phyloP scores from a whole-genome alignment of 2,113 vertebrate species.

The Sisor rabdophorus region DNA sequence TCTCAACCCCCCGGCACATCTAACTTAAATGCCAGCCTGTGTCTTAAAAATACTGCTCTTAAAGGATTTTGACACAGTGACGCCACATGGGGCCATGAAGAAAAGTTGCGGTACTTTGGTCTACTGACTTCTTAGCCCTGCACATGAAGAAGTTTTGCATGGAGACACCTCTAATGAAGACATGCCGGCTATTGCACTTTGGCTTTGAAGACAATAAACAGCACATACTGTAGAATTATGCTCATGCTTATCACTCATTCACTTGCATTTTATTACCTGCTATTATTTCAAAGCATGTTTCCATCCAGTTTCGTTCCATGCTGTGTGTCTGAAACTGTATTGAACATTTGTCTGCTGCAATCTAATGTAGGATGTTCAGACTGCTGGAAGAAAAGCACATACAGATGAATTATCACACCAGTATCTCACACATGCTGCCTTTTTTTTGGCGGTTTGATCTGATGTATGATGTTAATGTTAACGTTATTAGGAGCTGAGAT shows the following conservation, averaged over 20 bases:
- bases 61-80: slow-evolving; percentile 37
- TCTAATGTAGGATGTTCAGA: slow-evolving; percentile 9
- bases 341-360: background rate
- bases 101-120: slow-evolving; percentile 36
- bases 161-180: background rate
- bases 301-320: background rate
- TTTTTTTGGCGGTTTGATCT: background rate
- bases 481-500: background rate
- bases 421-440: slow-evolving; percentile 3
- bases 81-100: slow-evolving; percentile 25
- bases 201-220: slow-evolving; percentile 23
- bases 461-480: background rate
- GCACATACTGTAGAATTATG: slow-evolving; percentile 15
- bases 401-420: background rate
- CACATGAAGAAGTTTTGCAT: background rate
- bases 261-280: background rate
- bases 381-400: slow-evolving; percentile 23
- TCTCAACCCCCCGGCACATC: background rate
- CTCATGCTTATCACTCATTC: background rate
- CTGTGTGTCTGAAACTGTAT: slow-evolving; percentile 7
- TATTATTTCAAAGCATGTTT: slow-evolving; percentile 10
- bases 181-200: slow-evolving; percentile 1
- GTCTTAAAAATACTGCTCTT: background rate
- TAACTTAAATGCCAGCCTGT: background rate
- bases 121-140: background rate